Evolutionary conservation across 1,140 invertebrate genomes (phyloP), one percentile per base, ranked within the genome.

Genomic region (Amyelois transitella): DNA sequence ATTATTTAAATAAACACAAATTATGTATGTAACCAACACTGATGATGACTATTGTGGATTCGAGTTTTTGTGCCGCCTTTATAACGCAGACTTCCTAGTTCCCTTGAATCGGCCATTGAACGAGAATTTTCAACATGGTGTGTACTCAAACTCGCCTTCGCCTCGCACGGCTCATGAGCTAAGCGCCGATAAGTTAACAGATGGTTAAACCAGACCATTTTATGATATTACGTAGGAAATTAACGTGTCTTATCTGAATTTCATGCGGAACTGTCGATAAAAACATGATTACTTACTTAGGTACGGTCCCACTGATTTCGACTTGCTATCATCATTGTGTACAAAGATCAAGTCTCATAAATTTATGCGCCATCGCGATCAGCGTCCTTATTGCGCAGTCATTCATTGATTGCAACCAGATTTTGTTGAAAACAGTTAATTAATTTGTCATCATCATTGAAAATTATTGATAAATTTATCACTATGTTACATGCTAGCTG

Each of bases 81-180:
- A 49, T 53, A 44, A 55, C 51, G 50, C 56, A 58, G 47, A 67
- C 75, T 78, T 78, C 72, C 72, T 76, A 67, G 72, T 74, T 71
- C 67, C 73, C 72, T 75, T 75, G 72, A 73, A 55, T 55, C 72
- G 77, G 72, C 58, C 72, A 69, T 69, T 72, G 75, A 77, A 79
- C 76, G 67, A 68, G 70, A 71, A 76, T 75, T 49, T 64, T 70
- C 55, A 77, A 76, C 63, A n/a, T n/a, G n/a, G n/a, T n/a, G n/a
- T n/a, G n/a, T n/a, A n/a, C n/a, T n/a, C n/a, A 67, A 64, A 62
- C 68, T 44, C 43, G 25, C 14, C 1, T n/a, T 18, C 25, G 19
- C 17, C 49, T 51, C 38, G 28, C 49, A 10, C 32, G n/a, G 32
- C 32, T 14, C 32, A 38, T 38, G 32, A 14, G 32, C n/a, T 38